These are phyloP conservation scores for Leptinotarsa lineolata DNA, from an alignment of 1,140 invertebrate genomes.

Conservation along the genomic window DNA sequence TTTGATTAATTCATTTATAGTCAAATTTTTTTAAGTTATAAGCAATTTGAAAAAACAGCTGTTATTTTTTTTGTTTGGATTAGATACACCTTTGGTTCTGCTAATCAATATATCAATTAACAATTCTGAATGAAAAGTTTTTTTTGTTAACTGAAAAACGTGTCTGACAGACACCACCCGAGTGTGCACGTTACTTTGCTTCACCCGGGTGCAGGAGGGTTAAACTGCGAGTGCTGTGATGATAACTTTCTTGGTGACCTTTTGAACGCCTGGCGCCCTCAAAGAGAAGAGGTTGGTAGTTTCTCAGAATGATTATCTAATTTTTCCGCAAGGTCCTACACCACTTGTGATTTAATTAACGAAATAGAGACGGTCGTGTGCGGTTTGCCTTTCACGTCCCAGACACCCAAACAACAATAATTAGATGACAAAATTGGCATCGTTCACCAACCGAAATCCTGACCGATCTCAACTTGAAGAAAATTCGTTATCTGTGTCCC, in stretches of 20 bases:
- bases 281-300: no score
- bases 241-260: no score
- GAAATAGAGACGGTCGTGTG: no score
- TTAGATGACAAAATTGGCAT: slow-evolving; percentile 12
- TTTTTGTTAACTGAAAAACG: background rate
- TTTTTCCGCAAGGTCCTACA: no score
- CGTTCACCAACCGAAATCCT: slow-evolving; percentile 13
- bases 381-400: no score
- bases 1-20: background rate
- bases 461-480: slow-evolving; percentile 21
- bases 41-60: background rate
- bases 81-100: background rate
- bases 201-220: background rate
- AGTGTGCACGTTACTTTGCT: background rate
- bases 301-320: no score
- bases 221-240: background rate
- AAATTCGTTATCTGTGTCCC: slow-evolving; percentile 14
- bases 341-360: no score
- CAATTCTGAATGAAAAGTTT: background rate
- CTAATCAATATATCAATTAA: background rate
- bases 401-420: slow-evolving; percentile 14
- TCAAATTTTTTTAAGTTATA: background rate
- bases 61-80: background rate
- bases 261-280: no score
- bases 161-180: background rate